A percentile compares a stretch with the other conserved stretches of the same genome.
phyloP scores from a whole-genome alignment of 1,140 invertebrate genomes.

The Coenobita brevimanus region DNA sequence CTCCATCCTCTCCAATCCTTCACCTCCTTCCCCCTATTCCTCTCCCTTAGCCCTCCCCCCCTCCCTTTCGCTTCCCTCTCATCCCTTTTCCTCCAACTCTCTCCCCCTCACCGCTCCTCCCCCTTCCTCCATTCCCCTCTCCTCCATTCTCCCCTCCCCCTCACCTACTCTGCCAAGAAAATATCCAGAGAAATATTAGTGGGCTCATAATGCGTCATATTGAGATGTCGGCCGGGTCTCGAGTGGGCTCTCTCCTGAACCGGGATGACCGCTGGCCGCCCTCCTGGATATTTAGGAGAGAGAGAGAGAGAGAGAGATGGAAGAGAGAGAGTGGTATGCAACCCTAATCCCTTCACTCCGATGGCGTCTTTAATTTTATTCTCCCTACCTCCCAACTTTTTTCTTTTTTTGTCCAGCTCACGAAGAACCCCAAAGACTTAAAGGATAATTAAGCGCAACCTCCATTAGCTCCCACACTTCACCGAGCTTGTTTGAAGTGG shows the following conservation, averaged over 20 bases:
- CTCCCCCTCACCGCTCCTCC: not conserved
- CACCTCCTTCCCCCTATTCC: not conserved
- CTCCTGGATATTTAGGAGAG: not conserved
- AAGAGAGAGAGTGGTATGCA: conserved; percentile 18
- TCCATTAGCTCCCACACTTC: no score
- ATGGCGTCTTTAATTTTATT: not conserved
- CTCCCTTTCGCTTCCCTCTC: not conserved
- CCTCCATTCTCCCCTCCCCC: not conserved
- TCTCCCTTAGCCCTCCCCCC: not conserved
- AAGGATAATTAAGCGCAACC: no score
- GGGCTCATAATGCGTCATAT: conserved; percentile 57
- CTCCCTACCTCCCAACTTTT: conserved; percentile 15
- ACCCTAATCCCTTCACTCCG: no score
- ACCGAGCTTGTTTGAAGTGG: no score
- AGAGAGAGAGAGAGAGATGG: no score
- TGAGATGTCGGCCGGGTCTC: conserved; percentile 41
- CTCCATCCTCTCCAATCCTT: not conserved
- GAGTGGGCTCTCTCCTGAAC: conserved; percentile 33
- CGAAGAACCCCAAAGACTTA: no score
- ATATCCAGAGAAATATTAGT: conserved; percentile 59
- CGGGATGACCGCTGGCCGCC: conserved; percentile 20
- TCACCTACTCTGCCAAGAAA: conserved; percentile 40
- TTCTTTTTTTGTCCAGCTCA: conserved; percentile 7
- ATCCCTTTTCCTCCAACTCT: no score
- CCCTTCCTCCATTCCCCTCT: not conserved